Evolutionary conservation across 2,888 invertebrate species (phyloP), one percentile per base, ranked within the genome.

Genomic region (Platycheirus albimanus): DNA sequence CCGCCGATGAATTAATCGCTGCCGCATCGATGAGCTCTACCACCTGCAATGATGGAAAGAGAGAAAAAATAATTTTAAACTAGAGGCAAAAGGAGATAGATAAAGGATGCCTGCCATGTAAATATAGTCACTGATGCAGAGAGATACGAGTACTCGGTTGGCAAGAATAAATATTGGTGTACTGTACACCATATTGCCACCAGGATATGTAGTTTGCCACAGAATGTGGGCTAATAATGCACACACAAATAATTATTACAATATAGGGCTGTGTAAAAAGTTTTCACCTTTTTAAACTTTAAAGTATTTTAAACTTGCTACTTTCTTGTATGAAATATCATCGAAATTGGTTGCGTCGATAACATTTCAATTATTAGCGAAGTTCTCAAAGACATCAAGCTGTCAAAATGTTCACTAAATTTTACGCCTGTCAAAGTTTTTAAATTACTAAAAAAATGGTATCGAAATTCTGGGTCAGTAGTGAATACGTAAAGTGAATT

Each of bases 11-110:
- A 85, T 92, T 92, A 74, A 92, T 90, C 17, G 93, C 90, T 51
- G 91, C 90, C 30, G 93, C 93, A 88, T 93, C 92, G 72, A 91
- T 91, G 85, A 97, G 91, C 87, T 95, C 94, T 52, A 97, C 93
- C 80, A 96, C 93, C 90, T 95, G 93, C 15, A 85, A 85, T 52
- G 17, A 63, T 64, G 47, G 41, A 54, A 56, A 13, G 66, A 54
- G 71, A 43, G 17, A n/a, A 63, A 28, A 54, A 11, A 41, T 64
- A 58, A 64, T 45, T 3, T 10, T 30, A 11, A 64, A 61, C 47
- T 38, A 19, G 11, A 6, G 52, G 0, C n/a, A 28, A 11, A 28
- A 28, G n/a, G 1, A 17, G 33, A 24, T 19, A 17, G 11, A 19
- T 6, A 28, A 19, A 63, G 58, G 30, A 54, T 28, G 69, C 17